Conservation (phyloP, 1,140 invertebrate species). For the Drosophila subobscura region DNA sequence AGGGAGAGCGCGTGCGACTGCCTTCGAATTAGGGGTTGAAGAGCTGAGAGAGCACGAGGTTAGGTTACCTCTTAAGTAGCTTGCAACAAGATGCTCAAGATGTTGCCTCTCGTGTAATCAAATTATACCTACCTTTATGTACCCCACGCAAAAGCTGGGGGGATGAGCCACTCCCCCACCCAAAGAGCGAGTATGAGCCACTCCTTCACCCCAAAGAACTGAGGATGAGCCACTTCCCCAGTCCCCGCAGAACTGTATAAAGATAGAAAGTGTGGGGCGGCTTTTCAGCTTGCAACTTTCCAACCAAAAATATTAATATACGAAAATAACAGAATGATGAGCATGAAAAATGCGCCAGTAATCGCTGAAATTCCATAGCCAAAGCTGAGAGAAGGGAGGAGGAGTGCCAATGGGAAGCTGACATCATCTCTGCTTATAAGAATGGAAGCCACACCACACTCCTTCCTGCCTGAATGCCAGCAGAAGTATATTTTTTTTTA, state of each 20-base stretch:
- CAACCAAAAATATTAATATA: neutral
- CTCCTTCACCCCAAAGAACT: no score
- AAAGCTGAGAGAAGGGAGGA: no score
- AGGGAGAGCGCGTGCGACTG: conserved; percentile 15
- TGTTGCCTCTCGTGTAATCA: neutral
- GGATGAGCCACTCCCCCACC: no score
- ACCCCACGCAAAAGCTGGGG: no score
- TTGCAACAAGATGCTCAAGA: no score
- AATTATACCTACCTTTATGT: neutral
- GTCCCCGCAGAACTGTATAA: no score
- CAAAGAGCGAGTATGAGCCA: no score
- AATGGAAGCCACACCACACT: no score
- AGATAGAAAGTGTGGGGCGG: neutral
- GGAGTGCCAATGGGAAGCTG: no score
- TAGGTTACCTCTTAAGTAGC: conserved; percentile 8
- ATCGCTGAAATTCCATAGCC: neutral
- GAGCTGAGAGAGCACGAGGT: conserved; percentile 1
- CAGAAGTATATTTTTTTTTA: conserved; percentile 48
- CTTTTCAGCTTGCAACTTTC: neutral
- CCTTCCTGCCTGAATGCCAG: conserved; percentile 49
- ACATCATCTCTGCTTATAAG: no score
- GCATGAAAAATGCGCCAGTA: conserved; percentile 8
- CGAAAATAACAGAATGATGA: conserved; percentile 12
- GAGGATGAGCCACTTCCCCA: no score
- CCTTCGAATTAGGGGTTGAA: conserved; percentile 11